Base-by-base conservation (phyloP, 1,140 invertebrate species). In the Heterodera carotae region DNA sequence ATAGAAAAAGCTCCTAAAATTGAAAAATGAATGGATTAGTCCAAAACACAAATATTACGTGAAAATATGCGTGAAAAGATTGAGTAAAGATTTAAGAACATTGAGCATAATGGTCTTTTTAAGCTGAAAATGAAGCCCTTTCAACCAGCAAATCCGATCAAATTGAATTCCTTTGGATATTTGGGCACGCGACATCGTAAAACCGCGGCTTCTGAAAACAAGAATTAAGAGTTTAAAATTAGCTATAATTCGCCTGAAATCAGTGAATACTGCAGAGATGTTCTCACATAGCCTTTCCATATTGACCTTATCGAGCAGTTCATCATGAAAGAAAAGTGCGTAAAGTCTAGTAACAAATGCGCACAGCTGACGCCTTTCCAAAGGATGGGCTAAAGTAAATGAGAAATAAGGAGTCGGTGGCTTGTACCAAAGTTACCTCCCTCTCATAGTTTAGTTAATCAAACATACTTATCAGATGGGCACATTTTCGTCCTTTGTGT, bases 201-300 rank as follows among this genome's bases (percentile, higher is more conserved):
- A 43, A 43, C 59, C 59, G 25, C 59, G 48, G 5, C 15, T 29
- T 72, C 59, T 53, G 34, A 70, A 70, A 31, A 70, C 18, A n/a
- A 1, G 34, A 31, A 33, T 4, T 31, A 12, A n/a, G n/a, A n/a
- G 36, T 67, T 22, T n/a, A 67, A 69, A 69, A 29, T 29, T 34
- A 39, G 10, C 6, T 69, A 39, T 34, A 62, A 18, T 33, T 33
- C 56, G 33, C 27, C 59, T 66, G n/a, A 66, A 66, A 34, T 66
- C 62, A 18, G 8, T 66, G 22, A 66, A 66, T 31, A 27, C 22
- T 10, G 62, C 12, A 18, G 29, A 25, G 22, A 66, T 66, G 18
- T 66, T 66, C 22, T 29, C 62, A n/a, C 62, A 66, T 18, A 66
- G 29, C 27, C 7, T 12, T 29, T 66, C 29, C 25, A 66, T 31